Conservation (phyloP, 2,888 invertebrate genomes). For the Standfussiana lucernea region DNA sequence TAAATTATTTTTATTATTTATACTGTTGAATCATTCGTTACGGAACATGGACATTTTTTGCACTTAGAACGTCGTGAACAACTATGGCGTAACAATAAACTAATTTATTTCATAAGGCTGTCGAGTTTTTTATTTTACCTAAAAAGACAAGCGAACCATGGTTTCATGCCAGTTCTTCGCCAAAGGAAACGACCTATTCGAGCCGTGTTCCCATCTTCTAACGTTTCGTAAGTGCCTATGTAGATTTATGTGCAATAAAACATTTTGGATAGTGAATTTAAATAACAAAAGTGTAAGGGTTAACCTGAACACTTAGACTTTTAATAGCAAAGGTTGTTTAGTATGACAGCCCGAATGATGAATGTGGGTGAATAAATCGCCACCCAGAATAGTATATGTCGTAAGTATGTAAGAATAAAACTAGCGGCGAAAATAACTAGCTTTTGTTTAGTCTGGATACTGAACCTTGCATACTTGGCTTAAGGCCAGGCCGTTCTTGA, state of each 20-base stretch:
- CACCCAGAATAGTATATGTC: not conserved
- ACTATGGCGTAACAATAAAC: conserved; percentile 88
- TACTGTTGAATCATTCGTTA: conserved; percentile 87
- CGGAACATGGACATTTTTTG: conserved; percentile 83
- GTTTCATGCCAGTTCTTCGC: not conserved
- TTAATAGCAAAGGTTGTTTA: not conserved
- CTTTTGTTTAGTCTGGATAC: conserved; percentile 40
- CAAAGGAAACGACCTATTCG: not conserved
- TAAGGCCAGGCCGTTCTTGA: not conserved
- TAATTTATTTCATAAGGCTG: conserved; percentile 89
- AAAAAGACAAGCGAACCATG: not conserved
- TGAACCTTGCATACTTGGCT: conserved; percentile 37
- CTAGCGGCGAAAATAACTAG: conserved; percentile 14
- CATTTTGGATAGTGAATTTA: not conserved
- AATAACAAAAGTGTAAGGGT: not conserved
- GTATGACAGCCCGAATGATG: not conserved
- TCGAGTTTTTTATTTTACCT: conserved; percentile 75
- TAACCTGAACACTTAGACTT: not conserved
- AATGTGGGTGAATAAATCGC: not conserved
- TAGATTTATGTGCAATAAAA: not conserved
- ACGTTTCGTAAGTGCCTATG: not conserved
- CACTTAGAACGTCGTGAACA: conserved; percentile 81
- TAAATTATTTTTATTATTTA: conserved; percentile 91
- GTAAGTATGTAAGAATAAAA: not conserved
- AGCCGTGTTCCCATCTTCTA: not conserved